Percentiles rank a stretch among this genome's conserved stretches.
phyloP scores from a whole-genome alignment of 2,113 vertebrate genomes.

The Phalacrocorax brasilianus region DNA sequence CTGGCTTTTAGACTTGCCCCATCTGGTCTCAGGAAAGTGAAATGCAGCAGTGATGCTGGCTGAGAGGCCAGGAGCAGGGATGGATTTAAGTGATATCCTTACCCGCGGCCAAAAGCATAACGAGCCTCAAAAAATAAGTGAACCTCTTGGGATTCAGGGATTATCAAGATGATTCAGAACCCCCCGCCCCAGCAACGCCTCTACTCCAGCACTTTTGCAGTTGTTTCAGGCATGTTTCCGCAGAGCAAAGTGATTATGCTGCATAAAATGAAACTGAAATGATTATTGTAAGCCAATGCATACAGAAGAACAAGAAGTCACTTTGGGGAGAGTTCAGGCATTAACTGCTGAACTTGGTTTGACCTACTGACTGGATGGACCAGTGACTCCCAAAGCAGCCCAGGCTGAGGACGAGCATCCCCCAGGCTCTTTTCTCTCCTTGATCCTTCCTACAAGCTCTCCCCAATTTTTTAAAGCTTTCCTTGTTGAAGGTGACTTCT shows the following conservation, averaged over 20 bases:
- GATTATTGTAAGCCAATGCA: fast-evolving
- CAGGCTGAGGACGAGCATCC: background rate
- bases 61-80: background rate
- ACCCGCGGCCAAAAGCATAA: background rate
- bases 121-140: fast-evolving
- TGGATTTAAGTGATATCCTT: background rate
- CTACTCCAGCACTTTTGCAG: background rate
- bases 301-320: background rate
- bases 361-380: background rate
- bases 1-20: background rate
- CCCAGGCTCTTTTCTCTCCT: background rate
- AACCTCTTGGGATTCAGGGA: background rate
- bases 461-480: background rate
- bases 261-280: background rate
- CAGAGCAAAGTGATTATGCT: background rate
- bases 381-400: background rate
- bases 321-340: background rate
- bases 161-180: background rate
- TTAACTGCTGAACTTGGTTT: background rate
- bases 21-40: background rate
- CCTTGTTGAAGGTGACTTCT: background rate
- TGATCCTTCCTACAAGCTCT: background rate
- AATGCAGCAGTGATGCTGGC: background rate
- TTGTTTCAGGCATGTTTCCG: background rate
- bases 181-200: background rate